Base-by-base conservation (phyloP, 2,888 invertebrate genomes). In the Agrochola macilenta region DNA sequence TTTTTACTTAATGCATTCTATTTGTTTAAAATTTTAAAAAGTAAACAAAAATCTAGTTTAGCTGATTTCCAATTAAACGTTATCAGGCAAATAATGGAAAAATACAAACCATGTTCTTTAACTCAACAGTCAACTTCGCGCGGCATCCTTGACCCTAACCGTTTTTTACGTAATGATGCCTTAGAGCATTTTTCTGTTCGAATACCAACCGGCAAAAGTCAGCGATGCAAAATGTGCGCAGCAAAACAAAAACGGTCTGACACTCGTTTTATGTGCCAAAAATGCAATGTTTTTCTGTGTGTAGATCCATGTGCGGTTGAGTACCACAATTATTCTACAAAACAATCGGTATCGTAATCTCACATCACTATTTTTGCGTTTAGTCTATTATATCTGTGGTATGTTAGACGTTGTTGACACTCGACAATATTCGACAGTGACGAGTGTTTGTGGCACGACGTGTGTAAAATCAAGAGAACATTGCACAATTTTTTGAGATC, bases 1-100 rank as follows among this genome's bases (percentile, higher is more conserved):
- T 72, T 69, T 64, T 69, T 79, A 69, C 52, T 79, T n/a, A 79
- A 79, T 76, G 76, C 70, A 69, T 72, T 79, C 35, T 69, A 64
- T 64, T 52, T 76, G 61, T 3, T 57, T 61, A 76, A 46, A 71
- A 7, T 39, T 7, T 14, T 76, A 4, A 49, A 63, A 30, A 64
- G n/a, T 61, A 66, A 63, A 26, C 23, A 30, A 68, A 76, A 72
- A 0, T 57, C 0, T 71, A 66, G 66, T 72, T 79, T 73, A 60
- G 69, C 76, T 73, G 68, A 79, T 46, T 76, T 79, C 52, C 79
- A 79, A 46, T 71, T 76, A 63, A 76, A 75, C 30, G 57, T 79
- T 35, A 79, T 76, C 26, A 64, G 76, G 0, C 76, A 79, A 68
- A 54, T 79, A 52, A 70, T 76, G 39, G 46, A 70, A 43, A 75